Evolutionary conservation across 2,797 vertebrate genomes (phyloP), one percentile per base, ranked within the genome.

Genomic region (Chloroceryle inda): DNA sequence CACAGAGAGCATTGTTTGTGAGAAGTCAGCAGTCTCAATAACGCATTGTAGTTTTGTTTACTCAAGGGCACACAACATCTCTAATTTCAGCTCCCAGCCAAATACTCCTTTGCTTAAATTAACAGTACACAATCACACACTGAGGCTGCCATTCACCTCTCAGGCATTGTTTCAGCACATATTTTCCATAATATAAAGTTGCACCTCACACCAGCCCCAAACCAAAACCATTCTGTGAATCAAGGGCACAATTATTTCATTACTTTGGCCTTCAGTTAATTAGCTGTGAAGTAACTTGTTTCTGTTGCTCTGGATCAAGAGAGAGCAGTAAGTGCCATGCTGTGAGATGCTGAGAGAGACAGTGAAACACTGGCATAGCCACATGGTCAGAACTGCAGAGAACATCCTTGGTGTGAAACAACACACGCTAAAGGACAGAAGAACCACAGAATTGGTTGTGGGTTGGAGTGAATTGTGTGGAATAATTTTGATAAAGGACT

Each of bases 21-120:
- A 44, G 82, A 88, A 91, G 79, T 79, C 91, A 90, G 79, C 80
- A 86, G 55, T 79, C 80, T 94, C 95, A 89, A 82, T 90, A 89
- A 92, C 61, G 42, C 59, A 44, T 94, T 94, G 68, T 21, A 73
- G 50, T 73, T 73, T 83, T 84, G 62, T 91, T 96, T 97, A 94
- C 82, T 92, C 66, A 86, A 58, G 82, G 72, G 50, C 67, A 88
- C 63, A 90, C 76, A 89, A 52, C 62, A 94, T 44, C 66, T 88
- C 18, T 38, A 22, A 40, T 95, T 94, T 95, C 73, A 52, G 24
- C 33, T 92, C 66, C 47, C 53, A 72, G 45, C n/a, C 68, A 94
- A 93, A 56, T 24, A 10, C 21, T 84, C 29, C 76, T 90, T 85
- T 84, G 74, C 83, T 69, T 79, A 90, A 91, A 81, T 1, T 0